A percentile compares a stretch with the other conserved stretches of the same genome.
These are phyloP conservation scores for Hymenopus coronatus DNA, from an alignment of 2,888 invertebrate species.

Conservation along the genomic window DNA sequence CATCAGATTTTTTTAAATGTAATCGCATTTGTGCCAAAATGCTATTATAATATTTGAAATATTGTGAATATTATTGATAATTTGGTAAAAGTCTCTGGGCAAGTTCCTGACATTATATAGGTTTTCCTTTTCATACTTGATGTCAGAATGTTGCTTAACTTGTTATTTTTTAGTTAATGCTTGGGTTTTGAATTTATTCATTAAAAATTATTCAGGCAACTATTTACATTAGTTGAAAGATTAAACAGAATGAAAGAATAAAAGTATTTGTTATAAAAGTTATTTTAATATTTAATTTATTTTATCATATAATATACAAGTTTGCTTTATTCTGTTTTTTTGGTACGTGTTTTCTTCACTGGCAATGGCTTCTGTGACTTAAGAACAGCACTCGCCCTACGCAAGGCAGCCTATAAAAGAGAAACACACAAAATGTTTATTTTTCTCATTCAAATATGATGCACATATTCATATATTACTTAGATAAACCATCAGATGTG, in stretches of 20 bases:
- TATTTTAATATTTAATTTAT: conserved; percentile 9
- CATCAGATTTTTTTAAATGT: too few species aligned
- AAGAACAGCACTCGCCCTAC: conserved; percentile 90
- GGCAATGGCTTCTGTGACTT: conserved; percentile 86
- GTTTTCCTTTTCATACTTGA: too few species aligned
- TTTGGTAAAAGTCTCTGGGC: too few species aligned
- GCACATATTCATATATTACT: background rate
- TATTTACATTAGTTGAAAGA: background rate
- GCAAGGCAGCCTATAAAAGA: conserved; percentile 73
- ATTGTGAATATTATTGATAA: too few species aligned
- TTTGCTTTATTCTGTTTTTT: conserved; percentile 58
- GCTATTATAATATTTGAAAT: too few species aligned
- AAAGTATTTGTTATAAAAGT: background rate
- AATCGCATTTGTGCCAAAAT: too few species aligned
- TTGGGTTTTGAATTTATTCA: too few species aligned
- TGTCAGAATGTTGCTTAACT: too few species aligned
- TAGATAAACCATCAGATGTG: conserved; percentile 15
- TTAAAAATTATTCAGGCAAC: background rate
- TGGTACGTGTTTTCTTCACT: conserved; percentile 68
- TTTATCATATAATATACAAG: background rate
- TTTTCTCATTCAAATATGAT: background rate
- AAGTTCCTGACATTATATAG: too few species aligned
- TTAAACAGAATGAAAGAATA: background rate
- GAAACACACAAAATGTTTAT: background rate
- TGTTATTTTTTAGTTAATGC: too few species aligned